phyloP scores from a whole-genome alignment of 37 sponge, comb jelly and placozoan species.

The Petrosia ficiformis region DNA sequence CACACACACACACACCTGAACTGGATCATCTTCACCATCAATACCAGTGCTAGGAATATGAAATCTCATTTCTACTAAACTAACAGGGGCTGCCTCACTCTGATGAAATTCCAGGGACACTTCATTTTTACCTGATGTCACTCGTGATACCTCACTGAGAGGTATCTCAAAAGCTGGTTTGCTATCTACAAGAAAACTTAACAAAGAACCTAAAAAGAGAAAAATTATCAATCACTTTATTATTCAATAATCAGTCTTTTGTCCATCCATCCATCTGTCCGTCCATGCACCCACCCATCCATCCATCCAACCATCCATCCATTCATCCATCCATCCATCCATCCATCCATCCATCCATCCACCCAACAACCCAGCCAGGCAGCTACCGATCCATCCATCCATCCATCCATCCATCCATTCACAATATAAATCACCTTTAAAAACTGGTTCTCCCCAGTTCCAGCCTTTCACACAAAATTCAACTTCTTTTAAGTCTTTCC shows the following conservation, averaged over 20 bases:
- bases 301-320: too few relatives aligned
- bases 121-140: conserved; percentile 94
- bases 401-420: too few relatives aligned
- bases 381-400: too few relatives aligned
- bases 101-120: conserved; percentile 96
- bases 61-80: conserved; percentile 97
- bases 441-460: conserved; percentile 94
- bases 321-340: too few relatives aligned
- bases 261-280: too few relatives aligned
- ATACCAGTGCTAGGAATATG: conserved; percentile 73
- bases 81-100: conserved; percentile 80
- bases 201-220: conserved; percentile 80
- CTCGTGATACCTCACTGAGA: conserved; percentile 85
- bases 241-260: too few relatives aligned
- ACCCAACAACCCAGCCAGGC: too few relatives aligned
- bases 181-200: conserved; percentile 81
- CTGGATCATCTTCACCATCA: conserved; percentile 14
- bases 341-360: too few relatives aligned
- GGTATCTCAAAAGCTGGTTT: conserved; percentile 94
- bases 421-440: conserved; percentile 71
- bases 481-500: conserved; percentile 63
- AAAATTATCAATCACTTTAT: too few relatives aligned
- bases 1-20: conserved; percentile 1
- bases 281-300: too few relatives aligned
- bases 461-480: conserved; percentile 93